Conservation (phyloP, 2,797 vertebrate genomes). For the Onychomys arenicola region DNA sequence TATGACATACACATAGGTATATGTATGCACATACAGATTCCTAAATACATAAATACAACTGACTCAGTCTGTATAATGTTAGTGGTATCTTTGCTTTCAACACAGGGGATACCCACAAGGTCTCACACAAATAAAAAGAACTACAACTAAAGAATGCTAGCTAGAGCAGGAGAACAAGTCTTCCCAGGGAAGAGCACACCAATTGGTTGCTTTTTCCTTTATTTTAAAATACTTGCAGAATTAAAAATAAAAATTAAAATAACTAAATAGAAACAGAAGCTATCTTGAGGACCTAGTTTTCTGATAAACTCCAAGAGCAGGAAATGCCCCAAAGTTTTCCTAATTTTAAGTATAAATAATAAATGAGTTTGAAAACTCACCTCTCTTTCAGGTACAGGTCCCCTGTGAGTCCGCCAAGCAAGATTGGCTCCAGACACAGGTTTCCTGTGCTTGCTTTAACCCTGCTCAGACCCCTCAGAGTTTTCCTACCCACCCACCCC, state of each 20-base stretch:
- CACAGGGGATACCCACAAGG: background rate
- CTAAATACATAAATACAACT: background rate
- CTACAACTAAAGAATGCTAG: background rate
- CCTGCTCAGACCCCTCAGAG: background rate
- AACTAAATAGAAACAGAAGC: background rate
- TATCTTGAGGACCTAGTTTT: background rate
- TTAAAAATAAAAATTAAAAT: background rate
- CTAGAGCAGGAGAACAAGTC: background rate
- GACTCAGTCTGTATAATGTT: background rate
- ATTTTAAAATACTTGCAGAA: background rate
- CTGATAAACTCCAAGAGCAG: background rate
- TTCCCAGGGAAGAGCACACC: background rate
- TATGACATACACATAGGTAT: background rate
- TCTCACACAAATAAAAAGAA: background rate
- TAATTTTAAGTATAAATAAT: slow-evolving; percentile 32
- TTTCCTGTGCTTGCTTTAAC: background rate
- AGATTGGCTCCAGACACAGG: background rate
- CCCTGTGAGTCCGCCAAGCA: background rate
- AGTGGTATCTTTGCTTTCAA: background rate
- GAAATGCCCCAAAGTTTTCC: background rate
- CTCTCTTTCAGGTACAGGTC: background rate
- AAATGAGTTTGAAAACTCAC: background rate
- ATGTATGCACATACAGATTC: background rate
- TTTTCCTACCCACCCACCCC: background rate
- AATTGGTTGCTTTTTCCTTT: background rate